phyloP scores from a whole-genome alignment of 2,888 invertebrate species.

The Brachyptera risi region DNA sequence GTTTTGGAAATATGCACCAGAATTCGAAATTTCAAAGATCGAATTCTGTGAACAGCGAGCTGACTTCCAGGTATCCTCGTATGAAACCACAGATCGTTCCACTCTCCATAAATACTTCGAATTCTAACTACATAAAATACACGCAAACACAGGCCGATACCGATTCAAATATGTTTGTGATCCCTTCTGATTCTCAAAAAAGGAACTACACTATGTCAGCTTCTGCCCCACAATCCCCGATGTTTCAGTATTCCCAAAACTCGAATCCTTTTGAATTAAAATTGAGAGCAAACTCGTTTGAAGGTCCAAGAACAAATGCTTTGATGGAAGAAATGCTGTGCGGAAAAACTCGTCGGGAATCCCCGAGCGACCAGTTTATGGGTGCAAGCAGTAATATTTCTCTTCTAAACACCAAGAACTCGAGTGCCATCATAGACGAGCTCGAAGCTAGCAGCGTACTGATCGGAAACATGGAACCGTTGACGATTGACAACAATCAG shows the following conservation, averaged over 20 bases:
- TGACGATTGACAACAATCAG: too few species aligned
- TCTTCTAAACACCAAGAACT: too few species aligned
- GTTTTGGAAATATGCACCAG: background rate
- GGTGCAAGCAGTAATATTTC: too few species aligned
- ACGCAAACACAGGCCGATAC: too few species aligned
- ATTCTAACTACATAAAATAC: too few species aligned
- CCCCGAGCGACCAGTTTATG: background rate
- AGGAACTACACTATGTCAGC: constrained; percentile 16
- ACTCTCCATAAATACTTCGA: background rate
- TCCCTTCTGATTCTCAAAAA: too few species aligned
- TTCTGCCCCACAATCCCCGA: constrained; percentile 31
- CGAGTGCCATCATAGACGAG: too few species aligned
- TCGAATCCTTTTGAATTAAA: background rate
- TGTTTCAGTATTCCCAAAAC: background rate
- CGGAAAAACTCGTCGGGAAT: background rate
- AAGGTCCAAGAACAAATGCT: background rate
- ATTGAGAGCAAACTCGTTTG: background rate
- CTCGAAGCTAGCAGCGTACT: too few species aligned
- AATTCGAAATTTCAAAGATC: constrained; percentile 16
- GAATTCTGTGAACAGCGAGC: constrained; percentile 28
- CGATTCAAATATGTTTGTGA: background rate
- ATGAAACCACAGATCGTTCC: background rate
- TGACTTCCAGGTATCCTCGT: too few species aligned
- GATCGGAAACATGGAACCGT: too few species aligned
- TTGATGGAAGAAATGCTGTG: background rate